Evolutionary conservation across 2,888 invertebrate genomes (phyloP).

Genomic region (Mimas tiliae): DNA sequence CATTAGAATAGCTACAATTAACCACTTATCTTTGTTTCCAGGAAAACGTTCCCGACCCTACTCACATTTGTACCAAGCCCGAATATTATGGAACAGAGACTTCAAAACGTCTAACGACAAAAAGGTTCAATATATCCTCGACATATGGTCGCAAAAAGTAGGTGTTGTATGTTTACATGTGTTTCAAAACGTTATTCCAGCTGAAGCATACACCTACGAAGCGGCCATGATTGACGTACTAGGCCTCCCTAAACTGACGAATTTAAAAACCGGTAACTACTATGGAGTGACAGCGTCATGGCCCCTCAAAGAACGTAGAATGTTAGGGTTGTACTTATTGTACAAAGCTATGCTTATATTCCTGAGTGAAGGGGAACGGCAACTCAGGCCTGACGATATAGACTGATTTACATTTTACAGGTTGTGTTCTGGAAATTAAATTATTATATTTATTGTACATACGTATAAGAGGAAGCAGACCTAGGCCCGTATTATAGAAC

Average conservation of each 20-base stretch:
- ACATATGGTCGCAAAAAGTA: slow-evolving; percentile 92
- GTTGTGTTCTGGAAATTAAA: slow-evolving; percentile 13
- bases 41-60: slow-evolving; percentile 93
- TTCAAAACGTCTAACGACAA: slow-evolving; percentile 70
- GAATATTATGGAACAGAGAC: slow-evolving; percentile 85
- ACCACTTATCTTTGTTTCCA: slow-evolving; percentile 43
- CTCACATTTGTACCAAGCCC: slow-evolving; percentile 95
- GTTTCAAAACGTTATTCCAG: slow-evolving; percentile 95
- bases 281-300: slow-evolving; percentile 92
- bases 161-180: slow-evolving; percentile 96
- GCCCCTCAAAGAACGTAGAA: slow-evolving; percentile 88
- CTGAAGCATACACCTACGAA: slow-evolving; percentile 97
- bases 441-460: not conserved
- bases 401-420: slow-evolving; percentile 53
- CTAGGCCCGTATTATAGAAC: no score
- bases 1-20: no score
- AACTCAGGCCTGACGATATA: slow-evolving; percentile 91
- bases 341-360: slow-evolving; percentile 93
- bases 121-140: slow-evolving; percentile 92
- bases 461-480: no score
- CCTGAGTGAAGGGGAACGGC: slow-evolving; percentile 94
- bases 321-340: slow-evolving; percentile 91
- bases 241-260: slow-evolving; percentile 90
- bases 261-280: slow-evolving; percentile 91
- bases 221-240: slow-evolving; percentile 97